phyloP scores from a whole-genome alignment of 2,797 vertebrate species.

The Onychomys arenicola region DNA sequence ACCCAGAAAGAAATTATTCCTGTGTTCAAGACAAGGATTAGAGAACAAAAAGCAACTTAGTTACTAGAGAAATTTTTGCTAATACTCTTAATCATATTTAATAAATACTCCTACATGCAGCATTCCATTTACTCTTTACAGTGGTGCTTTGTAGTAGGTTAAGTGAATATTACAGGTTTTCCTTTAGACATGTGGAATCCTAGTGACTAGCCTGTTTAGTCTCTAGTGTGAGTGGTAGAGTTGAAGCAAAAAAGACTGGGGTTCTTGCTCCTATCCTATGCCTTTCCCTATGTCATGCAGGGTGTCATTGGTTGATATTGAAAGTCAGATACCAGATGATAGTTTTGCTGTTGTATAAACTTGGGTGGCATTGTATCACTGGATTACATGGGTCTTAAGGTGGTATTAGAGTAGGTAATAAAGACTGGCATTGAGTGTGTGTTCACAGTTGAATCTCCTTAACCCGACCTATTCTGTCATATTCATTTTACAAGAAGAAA shows the following conservation, averaged over 20 bases:
- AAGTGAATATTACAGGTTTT: neutral
- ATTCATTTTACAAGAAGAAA: neutral
- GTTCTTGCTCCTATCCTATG: too few relatives aligned
- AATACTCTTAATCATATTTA: conserved; percentile 15
- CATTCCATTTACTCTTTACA: conserved; percentile 1
- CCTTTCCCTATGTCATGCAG: neutral
- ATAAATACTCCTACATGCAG: neutral
- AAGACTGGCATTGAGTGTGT: accelerated
- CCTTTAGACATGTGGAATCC: neutral
- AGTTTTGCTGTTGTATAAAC: neutral
- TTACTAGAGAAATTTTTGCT: neutral
- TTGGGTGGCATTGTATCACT: neutral
- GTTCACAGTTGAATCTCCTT: neutral
- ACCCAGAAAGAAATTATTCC: neutral
- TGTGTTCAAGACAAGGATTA: conserved; percentile 24
- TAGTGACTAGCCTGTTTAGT: neutral
- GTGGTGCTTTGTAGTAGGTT: neutral
- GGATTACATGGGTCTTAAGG: neutral
- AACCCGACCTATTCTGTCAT: neutral
- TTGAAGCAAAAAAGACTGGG: neutral
- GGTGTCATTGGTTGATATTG: neutral
- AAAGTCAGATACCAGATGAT: neutral
- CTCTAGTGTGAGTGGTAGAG: neutral
- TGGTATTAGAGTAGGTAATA: neutral
- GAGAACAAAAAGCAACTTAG: neutral